Percentiles rank a stretch among this genome's conserved stretches.
phyloP scores from a whole-genome alignment of 2,113 vertebrate genomes.

The Proteles cristata region DNA sequence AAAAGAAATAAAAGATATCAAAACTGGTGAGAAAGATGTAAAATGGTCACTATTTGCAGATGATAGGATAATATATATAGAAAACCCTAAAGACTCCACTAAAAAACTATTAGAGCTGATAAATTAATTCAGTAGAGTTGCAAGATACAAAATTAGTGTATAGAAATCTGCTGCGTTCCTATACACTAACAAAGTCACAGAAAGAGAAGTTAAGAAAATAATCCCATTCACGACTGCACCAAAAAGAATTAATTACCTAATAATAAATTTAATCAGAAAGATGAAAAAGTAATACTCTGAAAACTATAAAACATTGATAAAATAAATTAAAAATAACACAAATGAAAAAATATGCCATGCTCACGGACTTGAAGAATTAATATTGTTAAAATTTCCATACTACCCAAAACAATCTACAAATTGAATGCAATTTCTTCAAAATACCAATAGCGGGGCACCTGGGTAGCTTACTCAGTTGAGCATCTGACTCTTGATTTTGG shows the following conservation, averaged over 20 bases:
- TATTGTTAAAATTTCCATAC: neutral
- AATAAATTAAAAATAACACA: neutral
- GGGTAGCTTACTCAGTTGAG: too few relatives aligned
- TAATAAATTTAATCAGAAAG: neutral
- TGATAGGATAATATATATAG: neutral
- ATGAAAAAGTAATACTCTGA: neutral
- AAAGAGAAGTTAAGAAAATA: neutral
- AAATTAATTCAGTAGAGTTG: neutral
- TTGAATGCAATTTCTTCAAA: neutral
- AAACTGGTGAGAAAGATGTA: neutral
- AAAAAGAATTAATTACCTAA: neutral
- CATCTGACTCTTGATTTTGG: too few relatives aligned
- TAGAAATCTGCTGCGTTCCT: neutral
- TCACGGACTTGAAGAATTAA: neutral
- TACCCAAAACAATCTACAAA: neutral
- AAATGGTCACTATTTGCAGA: neutral
- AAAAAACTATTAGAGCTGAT: neutral
- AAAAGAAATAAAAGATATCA: neutral
- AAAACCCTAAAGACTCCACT: neutral
- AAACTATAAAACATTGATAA: neutral
- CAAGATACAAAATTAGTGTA: neutral
- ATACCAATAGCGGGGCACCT: neutral
- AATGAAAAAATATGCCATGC: neutral
- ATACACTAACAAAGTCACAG: neutral
- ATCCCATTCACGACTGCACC: neutral